These are phyloP conservation scores for Enteromius argenteus DNA, from an alignment of 2,797 vertebrate genomes.

Conservation along the genomic window DNA sequence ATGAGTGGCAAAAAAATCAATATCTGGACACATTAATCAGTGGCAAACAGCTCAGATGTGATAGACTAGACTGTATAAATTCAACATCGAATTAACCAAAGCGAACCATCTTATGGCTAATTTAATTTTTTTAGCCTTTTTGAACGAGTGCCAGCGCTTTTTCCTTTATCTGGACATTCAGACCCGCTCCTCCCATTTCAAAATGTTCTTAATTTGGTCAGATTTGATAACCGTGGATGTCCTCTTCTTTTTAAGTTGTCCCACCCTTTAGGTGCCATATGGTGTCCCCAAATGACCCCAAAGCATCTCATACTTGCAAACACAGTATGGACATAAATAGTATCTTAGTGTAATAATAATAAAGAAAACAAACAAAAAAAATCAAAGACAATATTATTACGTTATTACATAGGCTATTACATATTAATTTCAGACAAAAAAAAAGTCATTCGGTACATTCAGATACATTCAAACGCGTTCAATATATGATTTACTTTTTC, in stretches of 20 bases:
- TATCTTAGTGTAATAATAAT: not conserved
- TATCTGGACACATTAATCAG: not conserved
- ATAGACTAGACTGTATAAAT: not conserved
- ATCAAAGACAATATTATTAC: not conserved
- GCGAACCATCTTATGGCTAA: not conserved
- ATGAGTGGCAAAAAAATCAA: not conserved
- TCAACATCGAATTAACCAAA: not conserved
- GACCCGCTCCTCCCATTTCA: slow-evolving; percentile 42
- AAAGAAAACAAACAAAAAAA: not conserved
- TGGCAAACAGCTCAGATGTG: not conserved
- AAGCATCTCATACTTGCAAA: not conserved
- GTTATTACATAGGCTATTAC: too few species aligned
- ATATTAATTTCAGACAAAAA: not conserved
- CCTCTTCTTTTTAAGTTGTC: slow-evolving; percentile 20
- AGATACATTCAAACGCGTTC: not conserved
- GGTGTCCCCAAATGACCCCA: slow-evolving; percentile 35
- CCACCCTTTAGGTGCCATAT: not conserved
- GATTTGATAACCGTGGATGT: slow-evolving; percentile 4
- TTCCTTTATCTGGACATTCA: slow-evolving; percentile 43
- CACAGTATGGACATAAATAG: not conserved
- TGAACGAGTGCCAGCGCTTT: not conserved
- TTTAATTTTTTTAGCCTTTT: not conserved
- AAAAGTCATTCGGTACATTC: too few species aligned
- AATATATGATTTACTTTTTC: not conserved
- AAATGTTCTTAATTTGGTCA: slow-evolving; percentile 28